Percentiles rank a stretch among this genome's conserved stretches.
phyloP scores from a whole-genome alignment of 1,140 invertebrate species.

The Mizuhopecten yessoensis region DNA sequence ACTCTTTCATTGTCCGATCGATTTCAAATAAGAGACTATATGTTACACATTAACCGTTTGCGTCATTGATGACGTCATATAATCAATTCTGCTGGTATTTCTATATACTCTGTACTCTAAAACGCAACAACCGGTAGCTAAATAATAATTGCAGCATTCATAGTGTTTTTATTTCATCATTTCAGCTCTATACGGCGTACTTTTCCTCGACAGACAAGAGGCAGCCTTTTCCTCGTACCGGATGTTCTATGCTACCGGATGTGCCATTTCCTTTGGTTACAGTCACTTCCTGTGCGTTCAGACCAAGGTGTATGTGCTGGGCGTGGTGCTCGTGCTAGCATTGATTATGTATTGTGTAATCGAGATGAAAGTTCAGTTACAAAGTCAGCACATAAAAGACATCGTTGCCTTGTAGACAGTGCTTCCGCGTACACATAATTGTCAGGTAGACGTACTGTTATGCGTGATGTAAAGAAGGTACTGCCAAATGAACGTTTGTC shows the following conservation, averaged over 20 bases:
- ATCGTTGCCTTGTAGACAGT: conserved; percentile 77
- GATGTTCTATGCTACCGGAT: conserved; percentile 82
- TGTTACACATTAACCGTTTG: too few relatives aligned
- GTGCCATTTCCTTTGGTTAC: conserved; percentile 81
- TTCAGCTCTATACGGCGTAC: conserved; percentile 81
- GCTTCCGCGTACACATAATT: neutral
- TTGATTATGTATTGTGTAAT: conserved; percentile 78
- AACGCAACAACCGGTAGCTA: too few relatives aligned
- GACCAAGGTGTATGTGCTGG: conserved; percentile 80
- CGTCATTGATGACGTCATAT: too few relatives aligned
- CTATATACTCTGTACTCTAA: too few relatives aligned
- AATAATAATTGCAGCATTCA: too few relatives aligned
- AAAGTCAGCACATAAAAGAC: conserved; percentile 79
- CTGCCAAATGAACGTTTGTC: too few relatives aligned
- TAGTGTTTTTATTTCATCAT: conserved; percentile 50
- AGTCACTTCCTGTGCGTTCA: conserved; percentile 81
- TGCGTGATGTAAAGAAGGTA: too few relatives aligned
- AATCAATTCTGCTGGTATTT: too few relatives aligned
- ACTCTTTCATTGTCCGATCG: too few relatives aligned
- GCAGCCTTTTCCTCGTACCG: conserved; percentile 81
- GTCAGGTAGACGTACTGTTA: too few relatives aligned
- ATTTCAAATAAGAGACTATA: too few relatives aligned
- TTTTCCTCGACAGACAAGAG: conserved; percentile 81
- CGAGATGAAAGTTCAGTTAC: conserved; percentile 80
- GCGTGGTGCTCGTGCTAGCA: conserved; percentile 71